Percentiles rank a stretch among this genome's conserved stretches.
Evolutionary conservation across 1,140 invertebrate species (phyloP).

Genomic region (Branchinecta lynchi): DNA sequence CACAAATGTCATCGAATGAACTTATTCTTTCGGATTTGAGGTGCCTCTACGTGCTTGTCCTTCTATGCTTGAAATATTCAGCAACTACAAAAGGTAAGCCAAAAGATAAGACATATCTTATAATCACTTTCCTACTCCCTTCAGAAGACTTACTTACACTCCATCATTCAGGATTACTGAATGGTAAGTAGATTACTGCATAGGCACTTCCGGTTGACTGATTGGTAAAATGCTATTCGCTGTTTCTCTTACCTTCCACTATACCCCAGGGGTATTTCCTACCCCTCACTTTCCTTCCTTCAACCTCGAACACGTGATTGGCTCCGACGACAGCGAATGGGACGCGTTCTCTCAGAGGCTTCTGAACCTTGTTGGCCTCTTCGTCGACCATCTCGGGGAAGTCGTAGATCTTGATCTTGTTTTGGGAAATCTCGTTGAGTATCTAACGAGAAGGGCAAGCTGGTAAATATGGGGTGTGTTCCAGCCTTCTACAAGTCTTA

Average conservation of each 20-base stretch:
- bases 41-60: too few species aligned
- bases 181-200: too few species aligned
- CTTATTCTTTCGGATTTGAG: too few species aligned
- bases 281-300: slow-evolving; percentile 64
- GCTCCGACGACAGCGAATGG: slow-evolving; percentile 99
- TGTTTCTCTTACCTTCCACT: slow-evolving; percentile 54
- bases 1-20: too few species aligned
- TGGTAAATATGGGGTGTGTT: background rate
- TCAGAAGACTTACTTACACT: too few species aligned
- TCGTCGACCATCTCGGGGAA: slow-evolving; percentile 74
- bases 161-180: too few species aligned
- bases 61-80: too few species aligned
- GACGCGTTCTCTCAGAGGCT: slow-evolving; percentile 60
- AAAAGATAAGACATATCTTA: too few species aligned
- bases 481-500: slow-evolving; percentile 30
- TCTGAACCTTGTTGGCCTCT: slow-evolving; percentile 51
- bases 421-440: slow-evolving; percentile 86
- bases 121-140: too few species aligned
- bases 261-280: slow-evolving; percentile 95
- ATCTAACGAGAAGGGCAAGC: slow-evolving; percentile 41
- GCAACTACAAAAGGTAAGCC: too few species aligned
- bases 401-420: slow-evolving; percentile 98
- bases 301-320: slow-evolving; percentile 78
- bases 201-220: too few species aligned
- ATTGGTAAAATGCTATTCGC: too few species aligned